Evolutionary conservation across 2,888 invertebrate species (phyloP), one percentile per base, ranked within the genome.

Genomic region (Thymelicus acteon): DNA sequence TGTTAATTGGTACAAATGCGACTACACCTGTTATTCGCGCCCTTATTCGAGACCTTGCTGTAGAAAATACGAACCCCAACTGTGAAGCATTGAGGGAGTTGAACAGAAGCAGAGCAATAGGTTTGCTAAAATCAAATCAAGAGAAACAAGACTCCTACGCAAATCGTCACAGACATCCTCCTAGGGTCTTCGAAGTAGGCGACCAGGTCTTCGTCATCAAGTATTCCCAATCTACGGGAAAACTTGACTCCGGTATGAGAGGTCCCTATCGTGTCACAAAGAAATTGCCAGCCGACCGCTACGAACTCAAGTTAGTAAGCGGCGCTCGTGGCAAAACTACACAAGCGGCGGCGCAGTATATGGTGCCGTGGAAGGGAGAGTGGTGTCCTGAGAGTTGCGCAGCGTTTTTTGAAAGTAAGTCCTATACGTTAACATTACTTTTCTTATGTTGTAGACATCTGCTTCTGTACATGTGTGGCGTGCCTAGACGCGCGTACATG

Each of bases 301-400:
- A 64, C 7, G 19, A 54, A 2, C 54, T 64, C 4, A 5, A 24
- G 4, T 7, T 64, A 7, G 5, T 64, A 0, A 15, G 40, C 15
- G 64, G 64, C 7, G 4, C 54, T 6, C 24, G 24, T 40, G 64
- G 64, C 1, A 64, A 64, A 13, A 54, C 54, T 6, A 64, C 64
- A 0, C 54, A 64, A 19, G 54, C 64, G 0, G 64, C 54, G 2
- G 64, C 54, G 12, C 40, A 64, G 6, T 15, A 54, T 24, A 64
- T 64, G 54, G 54, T 64, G 2, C 54, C 7, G 60, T 54, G 63
- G 63, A 8, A 12, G 6, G 63, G 63, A 39, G 63, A 64, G 39
- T 64, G 63, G 63, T n/a, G n/a, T 3, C 64, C 64, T 15, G 64
- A 64, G 4, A 4, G 6, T 5, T 64, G 64, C 40, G 24, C 64